Evolutionary conservation across 2,113 vertebrate genomes (phyloP).

Genomic region (Neogale vison): DNA sequence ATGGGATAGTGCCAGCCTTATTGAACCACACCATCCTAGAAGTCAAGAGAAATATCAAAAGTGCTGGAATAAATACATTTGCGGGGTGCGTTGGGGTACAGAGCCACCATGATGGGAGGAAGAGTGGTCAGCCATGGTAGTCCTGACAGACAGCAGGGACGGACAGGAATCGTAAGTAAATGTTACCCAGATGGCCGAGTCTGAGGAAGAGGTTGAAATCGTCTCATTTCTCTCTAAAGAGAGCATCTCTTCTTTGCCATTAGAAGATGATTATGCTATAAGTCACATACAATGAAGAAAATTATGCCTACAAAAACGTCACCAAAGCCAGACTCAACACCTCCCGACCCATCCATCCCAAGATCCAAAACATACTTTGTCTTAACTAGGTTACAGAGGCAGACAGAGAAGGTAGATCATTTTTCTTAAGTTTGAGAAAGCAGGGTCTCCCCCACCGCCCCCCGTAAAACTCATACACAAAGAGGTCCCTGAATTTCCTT

Average conservation of each 20-base stretch:
- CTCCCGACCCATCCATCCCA: background rate
- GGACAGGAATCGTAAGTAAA: background rate
- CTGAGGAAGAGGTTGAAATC: background rate
- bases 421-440: conserved; percentile 6
- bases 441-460: rapidly evolving
- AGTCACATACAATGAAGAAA: background rate
- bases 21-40: background rate
- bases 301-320: background rate
- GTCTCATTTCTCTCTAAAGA: background rate
- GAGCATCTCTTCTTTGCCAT: background rate
- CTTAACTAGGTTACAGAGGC: background rate
- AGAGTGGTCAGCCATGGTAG: too few species aligned
- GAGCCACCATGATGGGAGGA: rapidly evolving
- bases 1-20: too few species aligned
- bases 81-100: rapidly evolving
- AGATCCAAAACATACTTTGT: background rate
- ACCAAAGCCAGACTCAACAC: background rate
- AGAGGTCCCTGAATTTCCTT: background rate
- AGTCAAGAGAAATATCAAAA: background rate
- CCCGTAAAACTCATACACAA: background rate
- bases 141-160: background rate
- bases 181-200: background rate
- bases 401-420: background rate
- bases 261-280: background rate
- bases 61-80: background rate